Conservation (phyloP, 2,888 invertebrate species). For the Deilephila porcellus region DNA sequence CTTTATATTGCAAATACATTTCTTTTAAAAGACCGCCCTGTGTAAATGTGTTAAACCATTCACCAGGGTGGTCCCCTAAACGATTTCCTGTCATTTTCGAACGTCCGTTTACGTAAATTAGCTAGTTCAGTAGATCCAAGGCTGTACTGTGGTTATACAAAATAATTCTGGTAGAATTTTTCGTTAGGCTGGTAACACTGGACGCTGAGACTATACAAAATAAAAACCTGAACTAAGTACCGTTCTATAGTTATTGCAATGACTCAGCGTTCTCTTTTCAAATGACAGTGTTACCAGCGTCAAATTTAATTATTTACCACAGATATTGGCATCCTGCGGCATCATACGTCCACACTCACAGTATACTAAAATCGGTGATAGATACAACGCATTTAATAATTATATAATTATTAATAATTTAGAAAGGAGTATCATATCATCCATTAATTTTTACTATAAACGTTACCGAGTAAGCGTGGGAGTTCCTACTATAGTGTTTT, state of each 20-base stretch:
- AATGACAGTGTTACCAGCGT: not conserved
- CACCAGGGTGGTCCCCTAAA: not conserved
- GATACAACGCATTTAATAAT: slow-evolving; percentile 47
- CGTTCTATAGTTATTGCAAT: too few species aligned
- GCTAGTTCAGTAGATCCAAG: slow-evolving; percentile 1
- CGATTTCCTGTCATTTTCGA: not conserved
- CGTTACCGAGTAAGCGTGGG: slow-evolving; percentile 38
- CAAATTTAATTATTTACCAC: not conserved
- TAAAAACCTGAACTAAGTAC: too few species aligned
- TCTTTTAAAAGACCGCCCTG: not conserved
- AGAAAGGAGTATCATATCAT: slow-evolving; percentile 38
- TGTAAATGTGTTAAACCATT: not conserved
- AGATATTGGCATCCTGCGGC: not conserved
- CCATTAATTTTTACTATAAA: slow-evolving; percentile 36
- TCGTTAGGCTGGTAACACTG: slow-evolving; percentile 12
- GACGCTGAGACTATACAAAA: not conserved
- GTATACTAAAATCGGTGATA: slow-evolving; percentile 32
- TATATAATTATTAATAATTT: slow-evolving; percentile 36
- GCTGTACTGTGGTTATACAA: not conserved
- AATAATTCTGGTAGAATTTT: slow-evolving; percentile 1
- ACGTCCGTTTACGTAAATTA: slow-evolving; percentile 5
- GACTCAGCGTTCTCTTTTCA: not conserved
- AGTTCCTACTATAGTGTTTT: slow-evolving; percentile 60
- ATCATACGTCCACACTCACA: slow-evolving; percentile 22
- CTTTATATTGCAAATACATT: not conserved